Conservation (phyloP, 2,888 invertebrate species). For the Parasteatoda lunata region DNA sequence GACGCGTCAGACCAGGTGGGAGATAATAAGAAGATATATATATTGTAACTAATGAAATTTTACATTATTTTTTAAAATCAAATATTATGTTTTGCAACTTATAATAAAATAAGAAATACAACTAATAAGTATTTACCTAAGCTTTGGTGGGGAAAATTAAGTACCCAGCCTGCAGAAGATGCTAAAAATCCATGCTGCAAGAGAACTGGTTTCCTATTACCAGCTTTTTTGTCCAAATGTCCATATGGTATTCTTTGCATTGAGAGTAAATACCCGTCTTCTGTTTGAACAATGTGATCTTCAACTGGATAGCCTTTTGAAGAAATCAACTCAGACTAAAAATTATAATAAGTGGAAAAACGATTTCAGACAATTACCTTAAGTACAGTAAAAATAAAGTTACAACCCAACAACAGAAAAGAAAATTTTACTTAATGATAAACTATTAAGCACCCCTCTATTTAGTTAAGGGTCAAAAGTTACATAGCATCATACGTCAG, state of each 20-base stretch:
- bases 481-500: no score
- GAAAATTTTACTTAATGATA: no score
- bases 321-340: constrained; percentile 32
- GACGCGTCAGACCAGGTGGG: no score
- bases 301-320: constrained; percentile 65
- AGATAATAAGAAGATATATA: no score
- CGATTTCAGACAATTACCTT: no score
- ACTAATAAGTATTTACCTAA: constrained; percentile 71
- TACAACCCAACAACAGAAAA: no score
- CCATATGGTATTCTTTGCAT: constrained; percentile 66
- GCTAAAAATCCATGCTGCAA: constrained; percentile 75
- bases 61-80: no score
- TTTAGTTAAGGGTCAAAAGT: no score
- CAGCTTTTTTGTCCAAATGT: neutral
- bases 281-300: constrained; percentile 56
- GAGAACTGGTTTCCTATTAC: constrained; percentile 71
- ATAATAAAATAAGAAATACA: constrained; percentile 76
- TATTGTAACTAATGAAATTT: no score
- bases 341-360: neutral
- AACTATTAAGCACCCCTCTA: no score
- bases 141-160: constrained; percentile 74
- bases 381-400: no score
- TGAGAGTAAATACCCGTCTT: constrained; percentile 62
- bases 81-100: no score
- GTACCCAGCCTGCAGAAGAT: constrained; percentile 73